Base-by-base conservation (phyloP, 2,797 vertebrate species). In the Halcyon leucocephala region DNA sequence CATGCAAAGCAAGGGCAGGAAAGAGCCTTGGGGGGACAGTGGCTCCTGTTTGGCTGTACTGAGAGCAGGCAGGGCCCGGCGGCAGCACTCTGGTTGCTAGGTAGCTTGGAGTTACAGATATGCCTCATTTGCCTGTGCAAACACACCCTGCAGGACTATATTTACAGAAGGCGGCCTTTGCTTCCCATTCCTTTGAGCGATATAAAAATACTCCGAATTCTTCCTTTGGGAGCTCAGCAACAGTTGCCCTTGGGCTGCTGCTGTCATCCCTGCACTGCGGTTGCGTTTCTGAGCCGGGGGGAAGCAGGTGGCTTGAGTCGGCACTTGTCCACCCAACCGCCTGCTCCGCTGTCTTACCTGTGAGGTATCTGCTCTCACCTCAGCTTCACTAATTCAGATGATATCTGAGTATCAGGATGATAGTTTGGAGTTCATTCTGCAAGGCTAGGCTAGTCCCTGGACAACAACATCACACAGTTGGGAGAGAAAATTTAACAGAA, bases 151-250 rank as follows among this genome's bases (percentile, higher is more conserved):
- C 29, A 78, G 82, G 74, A 74, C 82, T 85, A 14, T 93, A 87
- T 96, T 96, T 96, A 93, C 95, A 93, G 92, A 92, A 46, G 31
- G 1, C 2, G 24, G 95, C 95, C 95, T 94, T 93, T 94, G 95
- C 95, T 97, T 94, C 64, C 72, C 82, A 48, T 87, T 95, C 91
- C 94, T 96, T 60, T 54, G 65, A 87, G 92, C 2, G 1, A 60
- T n/a, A 78, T 37, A 78, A 61, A 95, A 93, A 93, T 91, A 89
- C 91, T 78, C 82, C 74, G 84, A 85, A 92, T 93, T 93, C 93
- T 83, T 95, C 94, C 92, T 85, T 54, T 65, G 82, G 86, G 89
- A 94, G 74, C 79, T 91, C 87, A 74, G 92, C 92, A 96, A 89
- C 94, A 95, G 91, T 65, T 92, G 89, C 51, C 81, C 86, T 71